These are phyloP conservation scores for Bruchidius siliquastri DNA, from an alignment of 2,888 invertebrate genomes.

Conservation along the genomic window DNA sequence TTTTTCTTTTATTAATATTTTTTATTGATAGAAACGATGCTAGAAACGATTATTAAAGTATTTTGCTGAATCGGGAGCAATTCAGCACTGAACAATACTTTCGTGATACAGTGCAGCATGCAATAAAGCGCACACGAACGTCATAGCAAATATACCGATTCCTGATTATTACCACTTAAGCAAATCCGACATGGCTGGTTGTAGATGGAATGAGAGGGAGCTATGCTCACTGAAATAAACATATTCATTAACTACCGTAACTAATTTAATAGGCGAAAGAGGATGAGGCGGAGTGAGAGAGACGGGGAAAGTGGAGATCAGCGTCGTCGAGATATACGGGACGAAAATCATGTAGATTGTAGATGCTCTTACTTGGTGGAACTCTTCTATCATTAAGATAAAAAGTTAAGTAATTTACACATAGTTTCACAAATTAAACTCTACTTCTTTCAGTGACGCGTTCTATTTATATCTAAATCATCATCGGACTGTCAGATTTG, in stretches of 20 bases:
- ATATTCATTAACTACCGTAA: slow-evolving; percentile 29
- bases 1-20: no score
- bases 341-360: no score
- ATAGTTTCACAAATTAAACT: no score
- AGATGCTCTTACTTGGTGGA: no score
- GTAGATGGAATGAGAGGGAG: not conserved
- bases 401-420: no score
- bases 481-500: no score
- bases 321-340: no score
- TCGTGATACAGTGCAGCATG: not conserved
- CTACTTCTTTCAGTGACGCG: no score
- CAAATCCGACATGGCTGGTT: not conserved
- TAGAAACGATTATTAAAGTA: not conserved
- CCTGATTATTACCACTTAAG: not conserved
- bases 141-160: not conserved
- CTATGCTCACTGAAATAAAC: slow-evolving; percentile 25
- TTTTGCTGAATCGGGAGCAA: not conserved
- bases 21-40: no score
- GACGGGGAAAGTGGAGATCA: slow-evolving; percentile 1
- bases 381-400: no score
- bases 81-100: not conserved
- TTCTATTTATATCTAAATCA: no score
- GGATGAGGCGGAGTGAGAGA: slow-evolving; percentile 8
- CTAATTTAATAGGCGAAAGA: slow-evolving; percentile 27
- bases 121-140: not conserved